Evolutionary conservation across 2,113 vertebrate species (phyloP), one percentile per base, ranked within the genome.

Genomic region (Spermophilus dauricus): DNA sequence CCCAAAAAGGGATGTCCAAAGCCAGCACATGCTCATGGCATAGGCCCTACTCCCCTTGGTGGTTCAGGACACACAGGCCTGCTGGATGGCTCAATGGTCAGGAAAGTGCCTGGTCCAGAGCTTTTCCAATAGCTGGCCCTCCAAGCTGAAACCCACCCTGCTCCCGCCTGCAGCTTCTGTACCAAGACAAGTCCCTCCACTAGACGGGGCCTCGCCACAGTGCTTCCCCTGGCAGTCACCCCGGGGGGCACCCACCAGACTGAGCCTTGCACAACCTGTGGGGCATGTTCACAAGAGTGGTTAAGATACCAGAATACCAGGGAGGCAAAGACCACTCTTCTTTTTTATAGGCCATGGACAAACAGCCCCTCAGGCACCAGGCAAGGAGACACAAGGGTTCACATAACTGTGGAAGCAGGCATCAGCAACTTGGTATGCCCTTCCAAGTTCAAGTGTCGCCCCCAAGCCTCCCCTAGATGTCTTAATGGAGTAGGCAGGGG

Each of bases 401-500:
- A 28, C n/a, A 32, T 51, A 12, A 26, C 48, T 2, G 1, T 2
- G 48, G 30, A 13, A 3, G 6, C 5, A 2, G 32, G 26, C 8
- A 1, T 34, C 78, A 22, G n/a, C 81, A 16, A 32, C 1, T 16
- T 0, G 0, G 90, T 0, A 34, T 20, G 26, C 28, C 13, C 61
- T 30, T 42, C 9, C 73, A 37, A 34, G 39, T 2, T 18, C 72
- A 10, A 5, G 10, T 0, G 2, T 56, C 20, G 45, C 51, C 72
- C 28, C 61, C 9, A 20, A 0, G 28, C n/a, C 10, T 42, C 69
- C 67, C 12, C 28, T 0, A 0, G 20, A 8, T 24, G 17, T 20
- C 56, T 18, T 12, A 32, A 67, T 4, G 9, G 1, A 17, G n/a
- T 14, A 0, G 0, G 81, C 1, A 0, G 17, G 18, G 13, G 17